Base-by-base conservation (phyloP, 1,140 invertebrate genomes). In the Papilio polytes region DNA sequence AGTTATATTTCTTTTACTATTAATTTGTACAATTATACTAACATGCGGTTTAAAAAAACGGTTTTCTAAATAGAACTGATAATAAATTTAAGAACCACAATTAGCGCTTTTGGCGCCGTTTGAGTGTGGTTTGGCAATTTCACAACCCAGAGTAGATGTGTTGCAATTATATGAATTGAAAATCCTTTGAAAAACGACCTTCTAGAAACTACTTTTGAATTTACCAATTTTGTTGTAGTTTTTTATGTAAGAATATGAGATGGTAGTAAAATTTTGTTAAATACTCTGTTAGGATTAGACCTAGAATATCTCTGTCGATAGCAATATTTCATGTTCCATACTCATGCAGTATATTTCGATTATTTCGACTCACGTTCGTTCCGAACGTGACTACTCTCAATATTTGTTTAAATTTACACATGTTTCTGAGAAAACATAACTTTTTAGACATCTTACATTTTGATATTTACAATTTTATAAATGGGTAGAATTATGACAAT, bases 321-420 rank as follows among this genome's bases (percentile, higher is more conserved):
- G n/a, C 22, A 76, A 76, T 76, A 76, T 76, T 76, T 76, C 13
- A 26, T 2, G 20, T 76, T 48, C 53, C 74, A 51, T 22, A 20
- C 3, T 20, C 3, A 31, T 74, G n/a, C 15, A 74, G 41, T 63
- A 63, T 63, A 41, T 74, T 74, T 22, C 12, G 73, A 51, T 74
- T 76, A 76, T 76, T 76, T 76, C 20, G 20, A 22, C 46, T 51
- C 73, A 76, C 74, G 74, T 76, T n/a, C 74, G 22, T 10, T 15
- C 22, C 4, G 74, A 0, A 51, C 74, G 74, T 76, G 74, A 76
- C 74, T 51, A 22, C 22, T 74, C n/a, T 12, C 10, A 26, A 76
- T 46, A 76, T 76, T 22, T 76, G 74, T 76, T 26, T 51, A 13
- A 53, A 76, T 36, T 20, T 51, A 74, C 73, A 74, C 44, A 74